phyloP scores from a whole-genome alignment of 2,113 vertebrate genomes.

The Orycteropus afer region DNA sequence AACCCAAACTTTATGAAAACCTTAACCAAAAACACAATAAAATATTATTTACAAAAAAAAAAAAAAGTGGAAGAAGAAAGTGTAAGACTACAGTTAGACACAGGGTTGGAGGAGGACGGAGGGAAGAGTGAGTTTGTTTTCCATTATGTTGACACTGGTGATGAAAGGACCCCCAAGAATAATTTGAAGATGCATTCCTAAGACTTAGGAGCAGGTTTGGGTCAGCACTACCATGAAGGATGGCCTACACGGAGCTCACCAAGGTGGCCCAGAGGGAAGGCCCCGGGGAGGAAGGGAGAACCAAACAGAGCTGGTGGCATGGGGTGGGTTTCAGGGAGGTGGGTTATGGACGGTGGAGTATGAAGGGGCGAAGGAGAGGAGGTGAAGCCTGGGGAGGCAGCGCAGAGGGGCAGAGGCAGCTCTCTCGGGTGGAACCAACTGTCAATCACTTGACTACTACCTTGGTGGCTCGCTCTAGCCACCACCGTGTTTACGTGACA shows the following conservation, averaged over 20 bases:
- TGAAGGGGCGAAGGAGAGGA: neutral
- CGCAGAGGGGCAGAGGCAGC: no score
- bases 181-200: neutral
- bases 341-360: no score
- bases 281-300: no score
- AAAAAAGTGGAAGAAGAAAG: neutral
- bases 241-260: neutral
- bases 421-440: no score
- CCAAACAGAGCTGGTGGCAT: no score
- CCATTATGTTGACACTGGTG: neutral
- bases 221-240: neutral
- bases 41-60: no score
- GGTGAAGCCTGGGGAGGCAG: neutral
- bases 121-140: neutral
- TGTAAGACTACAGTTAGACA: rapidly evolving
- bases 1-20: no score
- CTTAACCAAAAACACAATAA: no score
- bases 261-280: neutral
- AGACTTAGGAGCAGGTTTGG: neutral
- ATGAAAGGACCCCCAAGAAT: neutral
- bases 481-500: neutral
- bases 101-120: no score
- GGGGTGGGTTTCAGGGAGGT: neutral
- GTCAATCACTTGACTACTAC: no score
- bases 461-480: no score